phyloP scores from a whole-genome alignment of 2,113 vertebrate genomes.

The Axis porcinus region DNA sequence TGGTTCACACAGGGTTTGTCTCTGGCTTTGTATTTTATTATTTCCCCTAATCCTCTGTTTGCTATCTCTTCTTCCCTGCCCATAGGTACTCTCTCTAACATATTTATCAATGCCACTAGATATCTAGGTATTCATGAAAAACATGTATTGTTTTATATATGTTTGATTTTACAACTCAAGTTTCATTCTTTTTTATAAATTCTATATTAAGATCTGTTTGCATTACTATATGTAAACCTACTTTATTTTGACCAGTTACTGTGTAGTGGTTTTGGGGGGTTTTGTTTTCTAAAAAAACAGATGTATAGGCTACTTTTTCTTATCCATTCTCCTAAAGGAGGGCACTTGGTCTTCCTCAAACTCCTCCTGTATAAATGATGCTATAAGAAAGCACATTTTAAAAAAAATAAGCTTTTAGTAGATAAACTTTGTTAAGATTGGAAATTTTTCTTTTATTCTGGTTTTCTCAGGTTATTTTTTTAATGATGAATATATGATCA shows the following conservation, averaged over 20 bases:
- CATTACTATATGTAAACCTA: constrained; percentile 7
- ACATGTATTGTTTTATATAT: background rate
- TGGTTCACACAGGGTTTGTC: background rate
- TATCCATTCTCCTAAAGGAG: background rate
- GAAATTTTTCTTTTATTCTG: background rate
- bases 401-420: background rate
- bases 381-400: background rate
- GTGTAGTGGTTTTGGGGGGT: background rate
- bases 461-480: background rate
- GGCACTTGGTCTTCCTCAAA: background rate
- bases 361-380: background rate
- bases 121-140: constrained; percentile 2
- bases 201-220: background rate
- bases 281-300: background rate
- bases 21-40: background rate
- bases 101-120: background rate
- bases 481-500: background rate
- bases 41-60: background rate
- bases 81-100: background rate
- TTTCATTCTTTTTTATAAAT: background rate
- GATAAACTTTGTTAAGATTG: background rate
- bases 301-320: background rate
- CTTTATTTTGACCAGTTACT: background rate
- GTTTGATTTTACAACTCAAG: constrained; percentile 9
- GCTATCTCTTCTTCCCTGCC: background rate